These are phyloP conservation scores for Apamea monoglypha DNA, from an alignment of 2,888 invertebrate genomes.

Conservation along the genomic window DNA sequence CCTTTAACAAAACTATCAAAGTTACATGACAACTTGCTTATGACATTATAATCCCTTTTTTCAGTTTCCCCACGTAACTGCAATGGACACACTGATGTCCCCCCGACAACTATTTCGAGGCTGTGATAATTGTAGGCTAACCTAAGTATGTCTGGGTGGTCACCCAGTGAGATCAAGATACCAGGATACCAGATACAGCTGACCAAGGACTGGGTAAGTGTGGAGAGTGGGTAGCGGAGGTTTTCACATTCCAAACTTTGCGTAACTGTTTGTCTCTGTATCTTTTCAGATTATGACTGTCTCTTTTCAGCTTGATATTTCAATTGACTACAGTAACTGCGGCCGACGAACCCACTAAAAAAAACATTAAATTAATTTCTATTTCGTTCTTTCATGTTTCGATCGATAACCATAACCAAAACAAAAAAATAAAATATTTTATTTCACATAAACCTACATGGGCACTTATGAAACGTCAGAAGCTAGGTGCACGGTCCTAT, in stretches of 20 bases:
- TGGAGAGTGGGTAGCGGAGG: constrained; percentile 23
- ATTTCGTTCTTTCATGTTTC: no score
- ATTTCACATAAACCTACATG: no score
- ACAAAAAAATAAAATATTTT: no score
- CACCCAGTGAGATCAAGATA: not conserved
- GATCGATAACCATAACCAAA: no score
- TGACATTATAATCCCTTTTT: constrained; percentile 5
- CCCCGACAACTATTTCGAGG: constrained; percentile 35
- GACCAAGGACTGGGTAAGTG: constrained; percentile 25
- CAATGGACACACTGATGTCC: constrained; percentile 44
- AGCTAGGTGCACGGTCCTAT: no score
- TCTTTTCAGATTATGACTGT: not conserved
- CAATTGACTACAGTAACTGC: not conserved
- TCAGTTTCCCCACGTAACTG: constrained; percentile 25
- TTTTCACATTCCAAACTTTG: not conserved
- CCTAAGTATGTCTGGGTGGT: constrained; percentile 10
- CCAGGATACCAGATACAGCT: constrained; percentile 17
- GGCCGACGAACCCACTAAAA: not conserved
- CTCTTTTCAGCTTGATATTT: not conserved
- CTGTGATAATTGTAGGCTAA: constrained; percentile 39
- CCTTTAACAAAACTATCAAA: not conserved
- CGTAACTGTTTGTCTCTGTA: not conserved
- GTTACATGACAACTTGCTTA: not conserved
- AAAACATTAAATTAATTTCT: no score
- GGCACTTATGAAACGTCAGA: no score